phyloP scores from a whole-genome alignment of 1,140 invertebrate species.

The Cardiocondyla obscurior region DNA sequence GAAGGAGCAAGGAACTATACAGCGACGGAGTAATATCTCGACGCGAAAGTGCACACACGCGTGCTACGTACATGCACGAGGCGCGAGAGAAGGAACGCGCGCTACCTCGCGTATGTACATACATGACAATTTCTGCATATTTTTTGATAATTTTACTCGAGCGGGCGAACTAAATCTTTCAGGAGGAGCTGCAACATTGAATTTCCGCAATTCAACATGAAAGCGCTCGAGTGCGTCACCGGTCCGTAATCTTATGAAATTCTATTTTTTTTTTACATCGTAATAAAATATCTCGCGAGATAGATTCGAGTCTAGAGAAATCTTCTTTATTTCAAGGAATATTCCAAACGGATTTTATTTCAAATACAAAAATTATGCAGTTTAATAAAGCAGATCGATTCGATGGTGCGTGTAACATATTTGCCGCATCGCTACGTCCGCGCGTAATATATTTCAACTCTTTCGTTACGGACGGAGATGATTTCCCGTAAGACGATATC shows the following conservation, averaged over 20 bases:
- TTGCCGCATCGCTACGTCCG: too few relatives aligned
- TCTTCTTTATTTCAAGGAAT: neutral
- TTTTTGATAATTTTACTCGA: constrained; percentile 43
- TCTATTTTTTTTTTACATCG: constrained; percentile 2
- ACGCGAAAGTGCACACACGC: neutral
- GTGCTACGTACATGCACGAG: neutral
- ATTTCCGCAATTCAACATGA: constrained; percentile 17
- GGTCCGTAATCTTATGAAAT: constrained; percentile 8
- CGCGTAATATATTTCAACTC: neutral
- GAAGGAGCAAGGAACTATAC: constrained; percentile 70
- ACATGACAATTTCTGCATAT: constrained; percentile 16
- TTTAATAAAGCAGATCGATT: neutral
- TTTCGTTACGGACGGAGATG: neutral
- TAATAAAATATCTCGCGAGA: neutral
- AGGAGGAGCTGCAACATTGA: constrained; percentile 1
- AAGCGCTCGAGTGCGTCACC: constrained; percentile 2
- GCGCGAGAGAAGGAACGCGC: neutral
- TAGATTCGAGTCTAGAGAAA: neutral
- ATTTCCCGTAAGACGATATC: neutral
- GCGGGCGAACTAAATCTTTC: constrained; percentile 12
- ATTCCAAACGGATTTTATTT: neutral
- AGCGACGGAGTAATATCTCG: constrained; percentile 31
- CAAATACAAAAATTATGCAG: neutral
- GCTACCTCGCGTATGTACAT: neutral
- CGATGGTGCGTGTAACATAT: neutral